phyloP scores from a whole-genome alignment of 1,140 invertebrate genomes.

The Macrostomum lignano region DNA sequence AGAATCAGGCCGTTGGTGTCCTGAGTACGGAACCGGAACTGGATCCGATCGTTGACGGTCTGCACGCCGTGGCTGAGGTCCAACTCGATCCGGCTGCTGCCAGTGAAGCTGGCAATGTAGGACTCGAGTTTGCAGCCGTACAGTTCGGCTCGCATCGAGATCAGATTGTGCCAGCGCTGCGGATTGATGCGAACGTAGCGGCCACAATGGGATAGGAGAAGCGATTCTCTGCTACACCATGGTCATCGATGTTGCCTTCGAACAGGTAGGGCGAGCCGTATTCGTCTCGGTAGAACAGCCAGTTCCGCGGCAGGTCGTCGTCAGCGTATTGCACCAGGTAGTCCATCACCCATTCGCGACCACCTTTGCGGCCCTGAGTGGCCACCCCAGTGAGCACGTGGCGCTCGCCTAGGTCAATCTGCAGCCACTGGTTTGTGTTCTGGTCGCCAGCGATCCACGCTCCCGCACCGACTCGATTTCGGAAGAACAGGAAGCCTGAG shows the following conservation, averaged over 20 bases:
- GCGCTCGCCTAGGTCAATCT: constrained; percentile 42
- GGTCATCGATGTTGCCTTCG: constrained; percentile 59
- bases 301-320: constrained; percentile 43
- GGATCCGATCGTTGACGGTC: constrained; percentile 42
- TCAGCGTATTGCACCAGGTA: constrained; percentile 61
- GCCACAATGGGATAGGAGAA: constrained; percentile 85
- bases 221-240: constrained; percentile 47
- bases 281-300: constrained; percentile 41
- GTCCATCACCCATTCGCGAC: constrained; percentile 62
- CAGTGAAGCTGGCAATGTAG: constrained; percentile 54
- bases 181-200: constrained; percentile 74
- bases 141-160: constrained; percentile 65
- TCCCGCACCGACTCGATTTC: constrained; percentile 38
- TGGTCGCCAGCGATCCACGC: constrained; percentile 68
- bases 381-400: constrained; percentile 45
- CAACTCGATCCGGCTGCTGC: constrained; percentile 32
- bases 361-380: constrained; percentile 50
- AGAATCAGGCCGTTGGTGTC: constrained; percentile 57
- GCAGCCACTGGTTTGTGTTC: constrained; percentile 62
- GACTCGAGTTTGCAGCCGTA: constrained; percentile 72
- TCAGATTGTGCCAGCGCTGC: constrained; percentile 68
- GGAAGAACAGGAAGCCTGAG: constrained; percentile 7
- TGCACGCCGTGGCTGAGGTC: constrained; percentile 32
- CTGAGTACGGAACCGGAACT: constrained; percentile 71
- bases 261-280: constrained; percentile 59